phyloP scores from a whole-genome alignment of 2,888 invertebrate species.

The Eremobia ochroleuca region DNA sequence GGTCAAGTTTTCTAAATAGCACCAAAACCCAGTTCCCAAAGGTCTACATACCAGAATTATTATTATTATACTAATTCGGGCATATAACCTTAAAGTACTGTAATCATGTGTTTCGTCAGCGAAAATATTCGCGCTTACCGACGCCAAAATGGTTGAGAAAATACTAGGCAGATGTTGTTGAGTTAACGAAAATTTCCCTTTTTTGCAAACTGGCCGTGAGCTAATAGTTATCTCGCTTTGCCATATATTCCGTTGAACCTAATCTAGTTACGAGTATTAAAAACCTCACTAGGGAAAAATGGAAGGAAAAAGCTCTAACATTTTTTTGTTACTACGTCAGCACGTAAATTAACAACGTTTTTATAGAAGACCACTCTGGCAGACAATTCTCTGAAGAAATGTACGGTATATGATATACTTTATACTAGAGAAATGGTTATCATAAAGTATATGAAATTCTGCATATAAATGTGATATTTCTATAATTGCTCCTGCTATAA shows the following conservation, averaged over 20 bases:
- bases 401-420: neutral
- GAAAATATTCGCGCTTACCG: neutral
- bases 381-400: constrained; percentile 19
- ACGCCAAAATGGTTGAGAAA: neutral
- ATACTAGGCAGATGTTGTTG: neutral
- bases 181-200: neutral
- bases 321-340: neutral
- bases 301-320: neutral
- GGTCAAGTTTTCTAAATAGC: neutral
- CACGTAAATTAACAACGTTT: constrained; percentile 23
- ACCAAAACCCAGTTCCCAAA: neutral
- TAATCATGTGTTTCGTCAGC: neutral
- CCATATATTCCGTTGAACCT: neutral
- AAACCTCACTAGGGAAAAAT: neutral
- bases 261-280: constrained; percentile 2
- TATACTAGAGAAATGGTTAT: constrained; percentile 5
- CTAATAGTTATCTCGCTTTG: neutral
- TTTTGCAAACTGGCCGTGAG: neutral
- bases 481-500: neutral
- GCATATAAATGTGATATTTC: constrained; percentile 12
- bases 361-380: neutral
- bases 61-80: neutral
- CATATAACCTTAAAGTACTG: neutral
- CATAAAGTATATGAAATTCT: constrained; percentile 31
- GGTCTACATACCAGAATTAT: neutral